A percentile compares a stretch with the other conserved stretches of the same genome.
These are phyloP conservation scores for Taenioides sp. DNA, from an alignment of 2,797 vertebrate species.

Conservation along the genomic window DNA sequence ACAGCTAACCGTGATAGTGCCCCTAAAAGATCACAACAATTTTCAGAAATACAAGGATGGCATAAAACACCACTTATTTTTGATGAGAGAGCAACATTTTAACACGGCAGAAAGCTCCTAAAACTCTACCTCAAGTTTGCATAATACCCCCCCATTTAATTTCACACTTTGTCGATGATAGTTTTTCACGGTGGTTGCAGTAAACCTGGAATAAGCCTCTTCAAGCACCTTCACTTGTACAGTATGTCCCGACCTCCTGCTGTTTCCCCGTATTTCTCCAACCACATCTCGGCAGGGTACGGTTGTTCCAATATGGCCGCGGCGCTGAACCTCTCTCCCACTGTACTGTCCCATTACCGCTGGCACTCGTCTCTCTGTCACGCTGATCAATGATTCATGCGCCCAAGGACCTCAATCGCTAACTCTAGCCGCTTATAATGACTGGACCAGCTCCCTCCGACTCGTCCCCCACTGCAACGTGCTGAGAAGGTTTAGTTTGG, in stretches of 20 bases:
- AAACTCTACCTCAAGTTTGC: too few species aligned
- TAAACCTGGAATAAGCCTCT: conserved; percentile 35
- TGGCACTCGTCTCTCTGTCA: conserved; percentile 74
- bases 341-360: conserved; percentile 68
- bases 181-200: conserved; percentile 33
- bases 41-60: too few species aligned
- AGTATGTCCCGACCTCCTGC: conserved; percentile 25
- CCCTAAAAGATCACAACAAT: too few species aligned
- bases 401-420: conserved; percentile 56
- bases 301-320: conserved; percentile 45
- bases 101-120: too few species aligned
- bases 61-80: too few species aligned
- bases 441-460: conserved; percentile 54
- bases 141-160: neutral
- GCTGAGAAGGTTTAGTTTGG: conserved; percentile 4
- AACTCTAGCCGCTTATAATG: conserved; percentile 67
- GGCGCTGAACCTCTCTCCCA: conserved; percentile 53
- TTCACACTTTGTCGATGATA: conserved; percentile 24
- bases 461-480: conserved; percentile 28
- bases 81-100: too few species aligned
- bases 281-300: conserved; percentile 48
- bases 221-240: conserved; percentile 39
- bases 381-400: conserved; percentile 75
- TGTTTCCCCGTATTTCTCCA: conserved; percentile 43
- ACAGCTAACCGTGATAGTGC: too few species aligned